Conservation (phyloP, 2,113 vertebrate genomes). For the Sitta europaea region DNA sequence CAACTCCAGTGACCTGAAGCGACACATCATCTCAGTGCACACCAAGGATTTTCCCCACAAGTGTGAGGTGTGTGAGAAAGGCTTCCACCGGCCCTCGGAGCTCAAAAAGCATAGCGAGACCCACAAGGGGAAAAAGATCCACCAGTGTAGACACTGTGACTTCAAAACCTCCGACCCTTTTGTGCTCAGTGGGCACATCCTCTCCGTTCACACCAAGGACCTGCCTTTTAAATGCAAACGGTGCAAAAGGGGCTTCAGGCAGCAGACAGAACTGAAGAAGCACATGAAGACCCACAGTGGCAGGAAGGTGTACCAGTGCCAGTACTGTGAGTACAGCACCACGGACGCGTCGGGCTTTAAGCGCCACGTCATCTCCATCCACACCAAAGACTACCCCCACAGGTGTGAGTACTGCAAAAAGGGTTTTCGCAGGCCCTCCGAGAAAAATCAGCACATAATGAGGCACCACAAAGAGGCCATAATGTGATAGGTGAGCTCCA, state of each 20-base stretch:
- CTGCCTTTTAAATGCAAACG: constrained; percentile 98
- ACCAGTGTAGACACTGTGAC: constrained; percentile 98
- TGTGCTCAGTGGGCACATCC: constrained; percentile 94
- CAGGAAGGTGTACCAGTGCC: constrained; percentile 97
- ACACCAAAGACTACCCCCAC: constrained; percentile 99
- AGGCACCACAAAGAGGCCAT: constrained; percentile 97
- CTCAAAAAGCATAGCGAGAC: constrained; percentile 96
- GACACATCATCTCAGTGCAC: constrained; percentile 97
- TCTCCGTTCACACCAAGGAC: constrained; percentile 98
- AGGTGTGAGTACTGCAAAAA: constrained; percentile 98
- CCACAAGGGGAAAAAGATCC: constrained; percentile 95
- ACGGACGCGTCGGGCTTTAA: constrained; percentile 99
- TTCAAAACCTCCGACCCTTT: constrained; percentile 97
- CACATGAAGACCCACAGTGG: constrained; percentile 99
- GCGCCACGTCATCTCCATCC: constrained; percentile 98
- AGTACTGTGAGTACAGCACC: constrained; percentile 99
- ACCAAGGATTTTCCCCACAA: constrained; percentile 99
- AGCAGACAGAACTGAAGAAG: constrained; percentile 96
- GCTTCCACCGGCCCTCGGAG: constrained; percentile 96
- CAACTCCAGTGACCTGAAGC: constrained; percentile 97
- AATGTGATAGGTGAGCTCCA: constrained; percentile 70
- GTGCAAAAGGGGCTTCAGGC: constrained; percentile 93
- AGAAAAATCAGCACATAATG: constrained; percentile 99
- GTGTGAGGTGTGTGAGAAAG: constrained; percentile 97
- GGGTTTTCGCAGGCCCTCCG: constrained; percentile 95